Evolutionary conservation across 2,888 invertebrate genomes (phyloP), one percentile per base, ranked within the genome.

Genomic region (Megalurothrips usitatus): DNA sequence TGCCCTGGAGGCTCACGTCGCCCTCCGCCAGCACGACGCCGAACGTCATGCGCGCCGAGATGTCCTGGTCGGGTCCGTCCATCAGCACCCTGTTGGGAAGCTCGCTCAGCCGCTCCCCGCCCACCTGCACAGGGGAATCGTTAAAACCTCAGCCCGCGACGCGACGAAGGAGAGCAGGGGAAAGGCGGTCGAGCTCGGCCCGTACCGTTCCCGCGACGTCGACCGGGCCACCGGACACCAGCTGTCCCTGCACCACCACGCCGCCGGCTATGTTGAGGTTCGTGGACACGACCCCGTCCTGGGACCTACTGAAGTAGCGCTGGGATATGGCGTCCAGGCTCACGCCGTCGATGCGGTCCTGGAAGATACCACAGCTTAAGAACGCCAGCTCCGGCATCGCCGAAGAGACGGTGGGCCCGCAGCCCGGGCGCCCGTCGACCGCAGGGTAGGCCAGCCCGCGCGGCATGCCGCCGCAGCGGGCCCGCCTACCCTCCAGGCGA

Each of bases 381-480:
- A 43, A 4, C 34, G 2, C 34, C 3, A 43, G 3, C 34, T 43
- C 34, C 34, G 34, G n/a, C n/a, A n/a, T n/a, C n/a, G n/a, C n/a
- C n/a, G n/a, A n/a, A n/a, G n/a, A n/a, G n/a, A n/a, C n/a, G n/a
- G n/a, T n/a, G n/a, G n/a, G n/a, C n/a, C n/a, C n/a, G n/a, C n/a
- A n/a, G n/a, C n/a, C n/a, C 58, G 68, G 8, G 68, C 68, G 12
- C 68, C 68, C 12, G 68, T 75, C 23, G 26, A 9, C 58, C n/a
- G 58, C 58, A n/a, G 58, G 23, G 26, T 75, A 26, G 68, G 68
- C 68, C 68, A 26, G 68, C 68, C 68, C 68, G 68, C 68, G 26
- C 12, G 23, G 26, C 68, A 75, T 10, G 68, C 68, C 68, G 4
- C 26, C 26, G 23, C 23, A 12, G 1, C 68, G 26, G 68, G 26